Conservation (phyloP, 2,888 invertebrate species). For the Pemphredon lugubris region DNA sequence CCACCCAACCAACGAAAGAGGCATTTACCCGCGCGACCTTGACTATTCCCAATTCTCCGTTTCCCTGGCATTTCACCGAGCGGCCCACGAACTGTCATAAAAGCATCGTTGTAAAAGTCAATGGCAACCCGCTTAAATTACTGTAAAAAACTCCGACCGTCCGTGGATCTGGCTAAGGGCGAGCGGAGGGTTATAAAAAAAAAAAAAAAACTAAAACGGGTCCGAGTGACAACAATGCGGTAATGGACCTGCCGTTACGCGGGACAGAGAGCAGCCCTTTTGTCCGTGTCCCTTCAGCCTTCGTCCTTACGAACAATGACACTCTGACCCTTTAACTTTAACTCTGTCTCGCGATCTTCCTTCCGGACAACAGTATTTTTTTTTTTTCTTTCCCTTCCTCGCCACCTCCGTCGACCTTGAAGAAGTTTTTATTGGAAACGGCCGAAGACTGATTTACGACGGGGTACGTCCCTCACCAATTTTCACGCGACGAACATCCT, state of each 20-base stretch:
- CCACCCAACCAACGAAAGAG: background rate
- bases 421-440: slow-evolving; percentile 4
- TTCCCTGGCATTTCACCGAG: slow-evolving; percentile 50
- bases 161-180: slow-evolving; percentile 25
- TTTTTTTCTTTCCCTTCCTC: too few relatives aligned
- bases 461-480: background rate
- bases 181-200: slow-evolving; percentile 54
- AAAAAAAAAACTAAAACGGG: slow-evolving; percentile 44
- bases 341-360: slow-evolving; percentile 30
- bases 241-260: slow-evolving; percentile 67
- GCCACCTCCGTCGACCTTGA: slow-evolving; percentile 31
- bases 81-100: slow-evolving; percentile 71
- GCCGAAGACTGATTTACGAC: slow-evolving; percentile 43
- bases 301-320: slow-evolving; percentile 54
- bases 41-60: slow-evolving; percentile 69
- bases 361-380: slow-evolving; percentile 4
- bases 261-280: slow-evolving; percentile 57
- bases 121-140: slow-evolving; percentile 72
- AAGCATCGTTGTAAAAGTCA: slow-evolving; percentile 72
- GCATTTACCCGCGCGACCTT: slow-evolving; percentile 68
- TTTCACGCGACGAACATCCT: background rate
- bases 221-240: slow-evolving; percentile 63
- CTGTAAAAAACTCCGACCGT: slow-evolving; percentile 69
- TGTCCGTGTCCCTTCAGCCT: slow-evolving; percentile 64
- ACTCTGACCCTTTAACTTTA: slow-evolving; percentile 54